phyloP scores from a whole-genome alignment of 2,113 vertebrate genomes.

The Crotalus helleri region DNA sequence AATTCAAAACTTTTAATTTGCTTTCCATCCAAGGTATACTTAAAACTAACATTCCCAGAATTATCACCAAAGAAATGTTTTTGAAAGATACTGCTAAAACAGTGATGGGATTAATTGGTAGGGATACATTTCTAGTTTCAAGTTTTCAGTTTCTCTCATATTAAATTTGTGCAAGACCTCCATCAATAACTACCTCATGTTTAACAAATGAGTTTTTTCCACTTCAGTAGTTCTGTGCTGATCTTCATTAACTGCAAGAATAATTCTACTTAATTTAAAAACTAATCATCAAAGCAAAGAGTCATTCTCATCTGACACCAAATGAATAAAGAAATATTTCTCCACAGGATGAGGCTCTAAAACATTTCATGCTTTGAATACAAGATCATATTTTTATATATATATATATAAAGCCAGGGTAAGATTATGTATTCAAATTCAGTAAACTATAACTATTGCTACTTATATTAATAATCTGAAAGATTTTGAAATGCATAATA shows the following conservation, averaged over 20 bases:
- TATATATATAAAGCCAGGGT: neutral
- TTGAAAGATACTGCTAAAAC: neutral
- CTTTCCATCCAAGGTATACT: neutral
- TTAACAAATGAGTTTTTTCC: slow-evolving; percentile 28
- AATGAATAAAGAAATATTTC: slow-evolving; percentile 22
- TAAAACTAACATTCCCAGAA: neutral
- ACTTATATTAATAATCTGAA: neutral
- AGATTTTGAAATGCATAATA: neutral
- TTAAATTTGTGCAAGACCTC: slow-evolving; percentile 24
- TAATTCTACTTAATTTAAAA: slow-evolving; percentile 51
- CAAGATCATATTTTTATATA: slow-evolving; percentile 25
- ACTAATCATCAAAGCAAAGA: slow-evolving; percentile 22
- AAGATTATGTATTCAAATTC: slow-evolving; percentile 15
- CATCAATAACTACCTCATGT: slow-evolving; percentile 24
- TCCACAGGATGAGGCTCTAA: slow-evolving; percentile 10
- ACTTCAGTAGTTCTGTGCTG: slow-evolving; percentile 19
- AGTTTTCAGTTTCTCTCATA: slow-evolving; percentile 38
- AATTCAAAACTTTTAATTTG: neutral
- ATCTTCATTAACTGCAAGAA: slow-evolving; percentile 36
- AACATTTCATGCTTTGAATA: slow-evolving; percentile 35
- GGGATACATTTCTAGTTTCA: neutral
- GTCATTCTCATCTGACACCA: neutral
- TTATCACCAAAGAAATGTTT: neutral
- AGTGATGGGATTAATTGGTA: neutral
- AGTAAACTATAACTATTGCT: neutral